A percentile compares a stretch with the other conserved stretches of the same genome.
These are phyloP conservation scores for Medauroidea extradentata DNA, from an alignment of 1,140 invertebrate species.

Conservation along the genomic window DNA sequence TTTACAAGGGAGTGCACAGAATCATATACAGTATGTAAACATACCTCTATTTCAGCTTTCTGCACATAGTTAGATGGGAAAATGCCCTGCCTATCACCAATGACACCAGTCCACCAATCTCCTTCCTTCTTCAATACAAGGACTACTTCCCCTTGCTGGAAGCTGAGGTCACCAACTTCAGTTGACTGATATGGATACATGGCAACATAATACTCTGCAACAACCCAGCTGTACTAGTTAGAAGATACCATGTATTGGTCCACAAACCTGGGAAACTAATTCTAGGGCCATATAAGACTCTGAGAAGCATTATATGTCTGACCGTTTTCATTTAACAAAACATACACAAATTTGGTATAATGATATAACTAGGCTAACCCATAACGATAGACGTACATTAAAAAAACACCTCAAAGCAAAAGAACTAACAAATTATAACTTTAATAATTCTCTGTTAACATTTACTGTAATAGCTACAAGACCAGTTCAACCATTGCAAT, in stretches of 20 bases:
- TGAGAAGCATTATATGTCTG: not conserved
- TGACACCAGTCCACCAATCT: conserved; percentile 97
- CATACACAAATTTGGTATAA: not conserved
- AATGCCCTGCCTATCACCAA: conserved; percentile 80
- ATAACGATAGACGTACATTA: too few relatives aligned
- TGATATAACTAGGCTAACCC: too few relatives aligned
- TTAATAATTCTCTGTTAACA: too few relatives aligned
- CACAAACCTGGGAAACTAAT: not conserved
- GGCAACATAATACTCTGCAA: conserved; percentile 72
- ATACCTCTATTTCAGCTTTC: conserved; percentile 43
- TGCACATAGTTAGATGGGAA: conserved; percentile 94
- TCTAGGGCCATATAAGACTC: not conserved
- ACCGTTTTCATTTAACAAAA: not conserved
- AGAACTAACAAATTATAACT: too few relatives aligned
- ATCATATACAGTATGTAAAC: not conserved
- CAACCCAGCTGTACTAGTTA: too few relatives aligned
- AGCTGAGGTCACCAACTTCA: conserved; percentile 87
- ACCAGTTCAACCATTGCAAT: too few relatives aligned
- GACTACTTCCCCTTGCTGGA: conserved; percentile 87
- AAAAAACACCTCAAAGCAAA: too few relatives aligned
- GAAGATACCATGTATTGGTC: not conserved
- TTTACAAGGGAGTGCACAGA: too few relatives aligned
- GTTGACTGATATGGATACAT: conserved; percentile 79
- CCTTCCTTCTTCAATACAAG: conserved; percentile 84
- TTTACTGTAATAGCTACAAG: too few relatives aligned